Evolutionary conservation across 2,797 vertebrate genomes (phyloP), one percentile per base, ranked within the genome.

Genomic region (Sciurus carolinensis): DNA sequence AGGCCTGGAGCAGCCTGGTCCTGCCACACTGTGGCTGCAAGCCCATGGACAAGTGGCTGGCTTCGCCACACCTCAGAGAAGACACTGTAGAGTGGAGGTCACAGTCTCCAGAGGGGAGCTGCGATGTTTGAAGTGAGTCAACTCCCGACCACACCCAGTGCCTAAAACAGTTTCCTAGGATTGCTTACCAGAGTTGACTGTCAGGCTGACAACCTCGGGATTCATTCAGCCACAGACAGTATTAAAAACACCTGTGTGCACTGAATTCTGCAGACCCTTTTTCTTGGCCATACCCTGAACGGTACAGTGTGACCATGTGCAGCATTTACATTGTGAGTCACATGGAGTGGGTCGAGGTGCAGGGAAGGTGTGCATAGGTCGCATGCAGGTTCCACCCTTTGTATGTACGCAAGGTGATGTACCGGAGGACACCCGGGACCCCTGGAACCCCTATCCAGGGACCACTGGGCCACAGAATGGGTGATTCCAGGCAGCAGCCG

Each of bases 31-130:
- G 39, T 28, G 77, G 69, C 85, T 33, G 42, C 57, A 42, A 71
- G 54, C 17, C 39, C n/a, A 13, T 13, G 50, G 62, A 24, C 50
- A 8, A 7, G 30, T 39, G 36, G 2, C 62, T 52, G 30, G 20
- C 54, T 50, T 64, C 44, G 72, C 54, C 39, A 42, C 1, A 3
- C 10, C 39, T 76, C 7, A 0, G 28, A 64, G 47, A 87, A 62
- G 42, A 75, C 7, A 0, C 54, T 4, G 62, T 54, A 22, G 7
- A 0, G 4, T 5, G 28, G 69, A 59, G 33, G 33, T 14, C 2
- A 1, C 30, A 1, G 3, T 44, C 18, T 36, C 17, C 57, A 9
- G 12, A 18, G 52, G 57, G 22, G 3, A 30, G 7, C 73, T 22
- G 5, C 10, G 52, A 11, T 1, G 9, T 12, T 33, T 52, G 15